A percentile compares a stretch with the other conserved stretches of the same genome.
phyloP scores from a whole-genome alignment of 2,113 vertebrate genomes.

The Polyodon spathula region DNA sequence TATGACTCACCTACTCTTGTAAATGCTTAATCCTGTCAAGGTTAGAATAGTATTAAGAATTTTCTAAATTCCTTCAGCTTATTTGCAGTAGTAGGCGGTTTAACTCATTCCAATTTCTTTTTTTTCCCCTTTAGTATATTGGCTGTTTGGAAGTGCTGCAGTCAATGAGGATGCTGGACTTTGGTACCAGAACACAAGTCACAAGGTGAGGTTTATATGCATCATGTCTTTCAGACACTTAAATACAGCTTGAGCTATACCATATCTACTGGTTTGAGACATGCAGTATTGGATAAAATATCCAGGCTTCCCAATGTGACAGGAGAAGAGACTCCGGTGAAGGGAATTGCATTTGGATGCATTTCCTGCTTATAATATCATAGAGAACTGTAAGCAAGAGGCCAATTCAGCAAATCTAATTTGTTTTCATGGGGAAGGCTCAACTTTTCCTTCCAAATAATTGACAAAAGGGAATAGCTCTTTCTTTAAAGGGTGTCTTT shows the following conservation, averaged over 20 bases:
- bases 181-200: constrained; percentile 78
- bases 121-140: constrained; percentile 62
- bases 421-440: constrained; percentile 29
- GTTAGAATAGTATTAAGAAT: constrained; percentile 23
- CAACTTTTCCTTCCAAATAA: no score
- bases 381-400: constrained; percentile 32
- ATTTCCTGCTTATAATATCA: constrained; percentile 51
- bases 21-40: constrained; percentile 28
- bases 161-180: constrained; percentile 87
- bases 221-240: not conserved
- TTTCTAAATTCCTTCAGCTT: constrained; percentile 23
- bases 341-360: constrained; percentile 48
- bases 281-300: constrained; percentile 24
- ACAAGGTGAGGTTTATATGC: constrained; percentile 68
- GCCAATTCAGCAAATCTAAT: constrained; percentile 28
- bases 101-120: constrained; percentile 14
- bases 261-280: no score
- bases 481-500: no score
- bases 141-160: constrained; percentile 82
- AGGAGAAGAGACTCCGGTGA: constrained; percentile 17
- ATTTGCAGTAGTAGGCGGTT: constrained; percentile 13
- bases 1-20: constrained; percentile 42
- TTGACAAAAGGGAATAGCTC: no score
- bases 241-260: no score
- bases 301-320: constrained; percentile 34